Base-by-base conservation (phyloP, 2,113 vertebrate genomes). In the Lagopus leucura region DNA sequence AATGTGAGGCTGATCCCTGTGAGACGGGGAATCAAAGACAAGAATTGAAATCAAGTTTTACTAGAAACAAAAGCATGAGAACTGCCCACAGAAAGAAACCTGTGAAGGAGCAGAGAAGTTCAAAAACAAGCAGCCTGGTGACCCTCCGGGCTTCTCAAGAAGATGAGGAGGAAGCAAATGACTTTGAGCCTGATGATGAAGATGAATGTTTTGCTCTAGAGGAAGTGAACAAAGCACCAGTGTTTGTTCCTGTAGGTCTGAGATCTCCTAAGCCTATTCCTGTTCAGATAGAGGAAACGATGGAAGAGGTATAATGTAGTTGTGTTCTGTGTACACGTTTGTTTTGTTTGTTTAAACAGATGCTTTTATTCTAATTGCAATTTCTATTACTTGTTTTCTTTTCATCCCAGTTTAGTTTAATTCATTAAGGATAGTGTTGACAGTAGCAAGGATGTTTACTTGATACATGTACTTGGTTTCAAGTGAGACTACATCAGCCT, bases 221-320 rank as follows among this genome's bases (percentile, higher is more conserved):
- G 47, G 97, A 98, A 95, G 97, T 99, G 92, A 98, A 98, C 96
- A 97, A 97, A 92, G 98, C 98, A 48, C 98, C 98, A 48, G 98
- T 95, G 3, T 99, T 99, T 96, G 98, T 99, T 77, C 98, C 99
- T 25, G 80, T 97, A 71, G 97, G 98, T 83, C 98, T 99, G 73
- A 98, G 98, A 71, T 98, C 98, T 71, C 98, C 98, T 42, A 97
- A 94, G 34, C 96, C 97, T 45, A 43, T 98, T 89, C 85, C 98
- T 69, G 48, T 97, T 86, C 98, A 98, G 85, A 98, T 99, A 86
- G 98, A 99, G 71, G 99, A 99, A 97, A 98, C 98, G 0, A 97
- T 99, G 98, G 98, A 99, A 94, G 99, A 99, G 99, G 99, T 99
- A 97, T 60, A 28, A 63, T 42, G 30, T 85, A 27, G 7, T 22